Conservation (phyloP, 2,888 invertebrate species). For the Monochamus alternatus region DNA sequence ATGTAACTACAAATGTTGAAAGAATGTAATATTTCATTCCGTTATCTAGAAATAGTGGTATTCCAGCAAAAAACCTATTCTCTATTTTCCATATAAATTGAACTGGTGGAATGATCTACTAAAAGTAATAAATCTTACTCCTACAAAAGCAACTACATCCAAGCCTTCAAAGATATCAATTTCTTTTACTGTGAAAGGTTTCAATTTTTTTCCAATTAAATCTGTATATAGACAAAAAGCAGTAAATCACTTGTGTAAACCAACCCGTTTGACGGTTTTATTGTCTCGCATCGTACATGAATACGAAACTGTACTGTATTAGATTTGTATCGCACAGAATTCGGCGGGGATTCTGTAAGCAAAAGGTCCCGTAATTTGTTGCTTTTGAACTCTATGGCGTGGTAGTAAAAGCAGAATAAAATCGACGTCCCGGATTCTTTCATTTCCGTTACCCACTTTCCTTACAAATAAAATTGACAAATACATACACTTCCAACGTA, state of each 20-base stretch:
- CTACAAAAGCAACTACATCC: too few species aligned
- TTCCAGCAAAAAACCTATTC: too few species aligned
- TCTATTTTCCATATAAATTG: too few species aligned
- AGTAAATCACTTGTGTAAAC: neutral
- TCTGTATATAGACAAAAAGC: neutral
- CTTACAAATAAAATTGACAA: constrained; percentile 32
- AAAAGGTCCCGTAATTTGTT: constrained; percentile 25
- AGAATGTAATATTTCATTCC: too few species aligned
- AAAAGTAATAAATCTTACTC: too few species aligned
- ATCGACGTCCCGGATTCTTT: constrained; percentile 29
- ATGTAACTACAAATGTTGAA: too few species aligned
- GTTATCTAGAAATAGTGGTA: too few species aligned
- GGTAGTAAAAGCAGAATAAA: constrained; percentile 32
- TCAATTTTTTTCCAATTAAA: neutral
- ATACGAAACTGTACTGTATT: constrained; percentile 6
- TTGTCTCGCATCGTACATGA: neutral
- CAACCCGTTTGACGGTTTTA: neutral
- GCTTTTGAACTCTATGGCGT: neutral
- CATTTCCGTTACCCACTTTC: constrained; percentile 33
- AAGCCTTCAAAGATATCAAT: too few species aligned
- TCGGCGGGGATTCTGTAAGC: neutral
- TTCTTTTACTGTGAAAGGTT: too few species aligned
- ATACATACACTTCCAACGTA: constrained; percentile 29
- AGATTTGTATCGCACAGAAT: constrained; percentile 8
- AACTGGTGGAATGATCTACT: too few species aligned